A percentile compares a stretch with the other conserved stretches of the same genome.
These are phyloP conservation scores for Drosophila emarginata DNA, from an alignment of 2,888 invertebrate species.

Conservation along the genomic window DNA sequence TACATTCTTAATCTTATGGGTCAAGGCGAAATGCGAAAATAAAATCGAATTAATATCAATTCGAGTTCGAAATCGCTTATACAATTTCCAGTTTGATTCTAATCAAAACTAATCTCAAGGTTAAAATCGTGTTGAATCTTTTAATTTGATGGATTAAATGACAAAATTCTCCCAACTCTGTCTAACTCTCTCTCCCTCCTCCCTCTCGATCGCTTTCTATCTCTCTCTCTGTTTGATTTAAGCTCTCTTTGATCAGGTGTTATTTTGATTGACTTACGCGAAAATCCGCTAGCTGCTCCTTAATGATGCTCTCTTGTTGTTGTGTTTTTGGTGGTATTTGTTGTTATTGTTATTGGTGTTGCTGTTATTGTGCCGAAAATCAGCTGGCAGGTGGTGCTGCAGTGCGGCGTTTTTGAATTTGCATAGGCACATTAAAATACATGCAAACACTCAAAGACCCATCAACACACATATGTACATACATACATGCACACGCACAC, in stretches of 20 bases:
- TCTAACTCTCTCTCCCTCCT: not conserved
- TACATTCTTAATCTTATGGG: too few species aligned
- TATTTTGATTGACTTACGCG: conserved; percentile 16
- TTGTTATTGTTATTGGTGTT: conserved; percentile 18
- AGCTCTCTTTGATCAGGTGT: conserved; percentile 8
- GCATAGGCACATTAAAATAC: conserved; percentile 14
- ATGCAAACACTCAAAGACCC: conserved; percentile 23
- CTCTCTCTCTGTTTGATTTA: not conserved
- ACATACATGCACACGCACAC: conserved; percentile 16
- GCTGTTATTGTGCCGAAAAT: conserved; percentile 40
- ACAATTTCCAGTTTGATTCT: not conserved
- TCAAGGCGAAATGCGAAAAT: too few species aligned
- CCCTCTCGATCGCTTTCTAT: not conserved
- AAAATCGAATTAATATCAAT: not conserved
- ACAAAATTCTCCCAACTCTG: not conserved
- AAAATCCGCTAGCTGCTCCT: conserved; percentile 13
- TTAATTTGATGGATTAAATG: not conserved
- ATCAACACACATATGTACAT: conserved; percentile 25
- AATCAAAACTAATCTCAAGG: conserved; percentile 1
- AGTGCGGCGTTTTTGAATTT: conserved; percentile 28
- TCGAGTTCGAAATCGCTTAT: not conserved
- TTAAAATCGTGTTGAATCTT: not conserved
- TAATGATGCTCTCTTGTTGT: conserved; percentile 11
- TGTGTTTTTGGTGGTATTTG: conserved; percentile 30
- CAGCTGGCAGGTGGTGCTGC: conserved; percentile 64